phyloP scores from a whole-genome alignment of 2,113 vertebrate genomes.

The Psittacula cyanocephala region DNA sequence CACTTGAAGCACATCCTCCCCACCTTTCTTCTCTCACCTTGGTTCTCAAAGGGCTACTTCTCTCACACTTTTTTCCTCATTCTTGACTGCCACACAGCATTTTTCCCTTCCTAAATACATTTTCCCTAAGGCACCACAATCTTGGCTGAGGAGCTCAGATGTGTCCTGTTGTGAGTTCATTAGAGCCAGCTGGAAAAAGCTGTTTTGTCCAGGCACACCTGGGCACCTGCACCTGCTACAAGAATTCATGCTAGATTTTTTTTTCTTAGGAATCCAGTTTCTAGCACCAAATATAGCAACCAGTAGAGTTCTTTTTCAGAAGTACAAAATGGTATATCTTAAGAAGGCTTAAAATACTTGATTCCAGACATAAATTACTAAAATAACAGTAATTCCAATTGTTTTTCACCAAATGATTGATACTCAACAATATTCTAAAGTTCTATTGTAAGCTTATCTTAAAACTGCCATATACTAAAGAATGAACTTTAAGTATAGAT shows the following conservation, averaged over 20 bases:
- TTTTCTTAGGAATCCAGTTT: not conserved
- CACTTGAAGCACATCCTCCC: not conserved
- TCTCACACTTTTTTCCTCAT: not conserved
- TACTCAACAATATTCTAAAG: not conserved
- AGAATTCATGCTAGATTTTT: not conserved
- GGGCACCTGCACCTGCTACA: not conserved
- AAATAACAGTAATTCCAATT: not conserved
- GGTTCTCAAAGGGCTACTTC: not conserved
- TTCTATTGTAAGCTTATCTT: not conserved
- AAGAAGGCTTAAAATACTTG: not conserved
- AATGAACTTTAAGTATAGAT: not conserved
- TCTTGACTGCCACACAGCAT: not conserved
- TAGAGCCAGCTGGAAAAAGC: fast-evolving
- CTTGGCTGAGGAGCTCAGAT: not conserved
- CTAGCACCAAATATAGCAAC: not conserved
- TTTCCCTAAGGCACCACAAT: not conserved
- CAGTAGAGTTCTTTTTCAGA: not conserved
- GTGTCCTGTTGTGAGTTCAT: not conserved
- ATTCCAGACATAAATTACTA: not conserved
- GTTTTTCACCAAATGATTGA: not conserved
- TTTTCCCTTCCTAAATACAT: not conserved
- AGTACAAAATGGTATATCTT: not conserved
- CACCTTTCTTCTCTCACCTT: not conserved
- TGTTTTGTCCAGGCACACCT: not conserved
- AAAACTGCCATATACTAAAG: not conserved